Base-by-base conservation (phyloP, 2,888 invertebrate genomes). In the Synanthedon tipuliformis region DNA sequence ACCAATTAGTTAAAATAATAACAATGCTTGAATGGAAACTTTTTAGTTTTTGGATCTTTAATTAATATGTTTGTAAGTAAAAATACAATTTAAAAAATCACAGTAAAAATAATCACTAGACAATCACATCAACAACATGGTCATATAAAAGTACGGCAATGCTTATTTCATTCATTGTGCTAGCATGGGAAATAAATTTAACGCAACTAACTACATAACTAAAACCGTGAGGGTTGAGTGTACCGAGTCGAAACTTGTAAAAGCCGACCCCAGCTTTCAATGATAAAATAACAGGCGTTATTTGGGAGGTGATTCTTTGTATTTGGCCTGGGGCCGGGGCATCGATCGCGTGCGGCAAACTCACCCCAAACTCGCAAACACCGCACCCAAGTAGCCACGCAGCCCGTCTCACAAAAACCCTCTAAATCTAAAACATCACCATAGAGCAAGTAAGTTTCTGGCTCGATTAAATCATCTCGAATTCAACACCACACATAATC, bases 271-370 rank as follows among this genome's bases (percentile, higher is more conserved):
- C 49, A 49, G 62, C 50, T 53, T 52, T 56, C 50, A 63, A 61
- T 62, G 65, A 70, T 72, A 66, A 64, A 65, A 71, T 66, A 73
- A 65, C 65, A 69, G 67, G 66, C 70, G 64, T 59, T 69, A 64
- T 59, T n/a, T 71, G 71, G 66, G 74, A 69, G 72, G 69, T 69
- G 68, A 74, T 71, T 76, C 73, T 78, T 77, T 72, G 69, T 73
- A 64, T 65, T 70, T 71, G 68, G 73, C 68, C 73, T 68, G 75
- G 71, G 76, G 75, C 69, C 66, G 73, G 34, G 69, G 77, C 75
- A 85, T 84, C 85, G 86, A 86, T 86, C 83, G 84, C 73, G 69
- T 71, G 75, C 79, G 79, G 78, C 77, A 78, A 81, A 75, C 82
- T 79, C 80, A 77, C 84, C 84, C 84, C 76, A 74, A 80, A 76